Conservation (phyloP, 2,888 invertebrate species). For the Coleophora flavipennella region DNA sequence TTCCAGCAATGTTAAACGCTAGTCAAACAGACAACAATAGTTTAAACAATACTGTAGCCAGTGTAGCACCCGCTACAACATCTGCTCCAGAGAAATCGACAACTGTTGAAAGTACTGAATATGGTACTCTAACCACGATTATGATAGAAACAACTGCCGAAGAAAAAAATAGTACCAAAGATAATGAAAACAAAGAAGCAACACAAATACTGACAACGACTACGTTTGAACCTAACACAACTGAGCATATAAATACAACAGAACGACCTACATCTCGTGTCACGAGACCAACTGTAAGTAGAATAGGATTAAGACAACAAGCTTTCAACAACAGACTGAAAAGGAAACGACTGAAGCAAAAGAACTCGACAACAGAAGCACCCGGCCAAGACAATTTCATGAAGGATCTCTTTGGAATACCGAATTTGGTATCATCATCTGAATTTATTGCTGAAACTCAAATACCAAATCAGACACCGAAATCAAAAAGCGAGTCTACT, state of each 20-base stretch:
- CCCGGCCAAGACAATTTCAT: conserved; percentile 36
- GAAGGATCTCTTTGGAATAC: conserved; percentile 44
- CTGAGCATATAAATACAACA: conserved; percentile 14
- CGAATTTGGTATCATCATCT: conserved; percentile 52
- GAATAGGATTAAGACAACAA: conserved; percentile 40
- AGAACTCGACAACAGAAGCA: conserved; percentile 45
- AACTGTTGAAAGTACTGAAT: conserved; percentile 9
- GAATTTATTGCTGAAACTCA: conserved; percentile 52
- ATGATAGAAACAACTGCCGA: conserved; percentile 4
- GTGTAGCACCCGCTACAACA: conserved; percentile 24
- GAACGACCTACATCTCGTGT: conserved; percentile 24
- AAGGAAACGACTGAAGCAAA: conserved; percentile 50
- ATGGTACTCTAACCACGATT: conserved; percentile 5
- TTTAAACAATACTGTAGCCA: conserved; percentile 9
- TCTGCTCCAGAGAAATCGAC: conserved; percentile 7
- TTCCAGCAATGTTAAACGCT: conserved; percentile 32
- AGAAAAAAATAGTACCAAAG: conserved; percentile 9
- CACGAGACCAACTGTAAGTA: conserved; percentile 27
- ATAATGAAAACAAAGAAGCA: conserved; percentile 14
- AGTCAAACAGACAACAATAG: conserved; percentile 20
- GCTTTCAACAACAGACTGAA: conserved; percentile 47
- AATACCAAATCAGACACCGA: conserved; percentile 26
- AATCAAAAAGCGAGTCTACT: conserved; percentile 22
- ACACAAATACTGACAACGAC: conserved; percentile 20
- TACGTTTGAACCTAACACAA: conserved; percentile 20